phyloP scores from a whole-genome alignment of 2,113 vertebrate species.

The Fukomys damarensis region DNA sequence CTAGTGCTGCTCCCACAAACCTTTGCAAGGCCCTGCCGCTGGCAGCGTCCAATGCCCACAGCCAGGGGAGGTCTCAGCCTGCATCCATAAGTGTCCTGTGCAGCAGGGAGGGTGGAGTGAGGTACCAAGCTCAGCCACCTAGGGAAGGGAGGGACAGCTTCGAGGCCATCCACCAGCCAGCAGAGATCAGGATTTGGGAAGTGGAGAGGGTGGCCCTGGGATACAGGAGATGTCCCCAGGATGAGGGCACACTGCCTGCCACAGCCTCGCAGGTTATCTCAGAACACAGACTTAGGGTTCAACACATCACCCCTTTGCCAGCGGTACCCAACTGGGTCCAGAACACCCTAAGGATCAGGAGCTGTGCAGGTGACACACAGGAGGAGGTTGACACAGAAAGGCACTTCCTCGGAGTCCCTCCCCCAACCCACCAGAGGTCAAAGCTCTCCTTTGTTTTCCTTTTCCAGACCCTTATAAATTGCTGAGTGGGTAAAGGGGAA shows the following conservation, averaged over 20 bases:
- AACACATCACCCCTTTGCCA: background rate
- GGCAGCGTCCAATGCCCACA: background rate
- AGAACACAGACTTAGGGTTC: background rate
- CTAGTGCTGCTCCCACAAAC: background rate
- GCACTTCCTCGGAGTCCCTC: conserved; percentile 30
- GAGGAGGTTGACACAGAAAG: background rate
- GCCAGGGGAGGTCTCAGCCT: background rate
- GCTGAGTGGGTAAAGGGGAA: background rate
- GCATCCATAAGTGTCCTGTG: background rate
- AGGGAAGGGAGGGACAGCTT: background rate
- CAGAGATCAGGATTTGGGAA: background rate
- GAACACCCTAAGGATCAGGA: background rate
- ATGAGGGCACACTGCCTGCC: background rate
- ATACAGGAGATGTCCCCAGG: background rate
- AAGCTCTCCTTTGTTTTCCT: background rate
- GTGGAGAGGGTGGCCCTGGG: background rate
- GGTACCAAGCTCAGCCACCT: background rate
- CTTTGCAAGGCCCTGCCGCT: background rate
- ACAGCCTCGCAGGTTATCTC: background rate
- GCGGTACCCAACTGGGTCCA: background rate
- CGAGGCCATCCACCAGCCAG: background rate
- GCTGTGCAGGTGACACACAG: background rate
- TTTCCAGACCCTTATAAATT: background rate
- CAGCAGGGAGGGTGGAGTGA: background rate
- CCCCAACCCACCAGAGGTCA: conserved; percentile 38